phyloP scores from a whole-genome alignment of 2,888 invertebrate species.

The Stenodera caucasica region DNA sequence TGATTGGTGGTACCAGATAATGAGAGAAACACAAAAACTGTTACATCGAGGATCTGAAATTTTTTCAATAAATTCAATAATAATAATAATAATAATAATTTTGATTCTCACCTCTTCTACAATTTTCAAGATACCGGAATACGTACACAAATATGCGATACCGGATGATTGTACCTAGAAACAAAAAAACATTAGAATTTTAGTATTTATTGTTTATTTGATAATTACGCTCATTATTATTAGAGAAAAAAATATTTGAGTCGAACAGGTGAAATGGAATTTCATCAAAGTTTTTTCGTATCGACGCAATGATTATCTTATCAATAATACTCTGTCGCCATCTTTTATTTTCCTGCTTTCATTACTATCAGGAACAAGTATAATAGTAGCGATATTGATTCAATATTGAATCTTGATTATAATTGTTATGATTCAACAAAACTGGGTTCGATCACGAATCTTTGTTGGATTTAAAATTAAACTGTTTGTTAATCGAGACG shows the following conservation, averaged over 20 bases:
- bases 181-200: not conserved
- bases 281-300: not conserved
- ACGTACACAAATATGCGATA: constrained; percentile 18
- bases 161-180: constrained; percentile 13
- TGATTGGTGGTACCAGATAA: constrained; percentile 10
- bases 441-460: no score
- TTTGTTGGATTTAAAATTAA: no score
- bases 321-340: not conserved
- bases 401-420: no score
- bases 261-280: not conserved
- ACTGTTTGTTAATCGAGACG: no score
- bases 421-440: no score
- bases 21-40: constrained; percentile 15
- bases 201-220: not conserved
- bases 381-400: not conserved
- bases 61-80: not conserved
- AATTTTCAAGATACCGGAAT: constrained; percentile 27
- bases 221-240: not conserved
- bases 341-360: not conserved
- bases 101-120: constrained; percentile 24
- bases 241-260: not conserved
- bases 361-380: not conserved
- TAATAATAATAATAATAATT: not conserved
- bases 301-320: not conserved
- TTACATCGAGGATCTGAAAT: constrained; percentile 18